These are phyloP conservation scores for Tetraneura akinire DNA, from an alignment of 1,140 invertebrate genomes.

Conservation along the genomic window DNA sequence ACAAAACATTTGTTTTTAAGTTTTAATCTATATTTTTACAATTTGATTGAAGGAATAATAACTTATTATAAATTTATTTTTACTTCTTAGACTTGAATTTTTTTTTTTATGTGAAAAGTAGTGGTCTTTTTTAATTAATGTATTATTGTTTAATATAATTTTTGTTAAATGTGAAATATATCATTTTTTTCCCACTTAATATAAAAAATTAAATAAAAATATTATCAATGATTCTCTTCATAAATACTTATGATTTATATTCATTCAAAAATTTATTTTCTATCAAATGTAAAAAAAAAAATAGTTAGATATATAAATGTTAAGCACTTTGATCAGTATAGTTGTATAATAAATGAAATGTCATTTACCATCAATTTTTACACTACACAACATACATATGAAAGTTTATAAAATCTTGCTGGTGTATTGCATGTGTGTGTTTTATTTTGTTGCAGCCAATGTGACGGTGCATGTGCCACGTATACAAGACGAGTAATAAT, in stretches of 20 bases:
- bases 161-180: too few relatives aligned
- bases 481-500: conserved; percentile 49
- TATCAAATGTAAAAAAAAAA: too few relatives aligned
- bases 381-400: conserved; percentile 19
- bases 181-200: too few relatives aligned
- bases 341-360: background rate
- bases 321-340: background rate
- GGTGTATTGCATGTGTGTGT: conserved; percentile 47
- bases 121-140: background rate
- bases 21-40: background rate
- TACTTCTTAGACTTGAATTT: background rate
- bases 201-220: too few relatives aligned
- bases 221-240: too few relatives aligned
- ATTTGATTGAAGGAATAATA: background rate
- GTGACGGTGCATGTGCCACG: conserved; percentile 53
- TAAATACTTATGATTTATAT: too few relatives aligned
- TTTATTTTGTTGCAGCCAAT: conserved; percentile 53
- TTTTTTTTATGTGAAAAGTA: background rate
- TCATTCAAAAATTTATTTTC: too few relatives aligned
- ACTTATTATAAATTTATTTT: background rate
- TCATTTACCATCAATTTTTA: background rate
- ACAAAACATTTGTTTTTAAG: background rate
- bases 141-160: background rate
- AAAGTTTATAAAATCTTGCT: conserved; percentile 39
- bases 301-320: too few relatives aligned